Evolutionary conservation across 2,113 vertebrate genomes (phyloP).

Genomic region (Progne subis): DNA sequence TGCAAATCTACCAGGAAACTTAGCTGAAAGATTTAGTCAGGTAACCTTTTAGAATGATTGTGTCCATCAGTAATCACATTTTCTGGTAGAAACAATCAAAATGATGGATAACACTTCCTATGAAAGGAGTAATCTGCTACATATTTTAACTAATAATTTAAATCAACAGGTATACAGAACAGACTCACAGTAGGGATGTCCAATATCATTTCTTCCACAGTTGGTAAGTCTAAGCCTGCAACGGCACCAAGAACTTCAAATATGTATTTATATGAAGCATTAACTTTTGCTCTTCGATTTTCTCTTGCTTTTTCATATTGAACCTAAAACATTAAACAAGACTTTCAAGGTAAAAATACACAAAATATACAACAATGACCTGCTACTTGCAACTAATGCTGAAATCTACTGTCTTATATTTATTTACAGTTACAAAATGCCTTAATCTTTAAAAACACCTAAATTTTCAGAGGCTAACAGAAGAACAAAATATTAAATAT

Average conservation of each 20-base stretch:
- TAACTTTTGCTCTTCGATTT: constrained; percentile 68
- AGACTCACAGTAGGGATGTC: constrained; percentile 80
- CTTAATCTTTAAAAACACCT: neutral
- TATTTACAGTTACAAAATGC: neutral
- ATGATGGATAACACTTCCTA: neutral
- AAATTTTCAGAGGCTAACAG: neutral
- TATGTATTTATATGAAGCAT: constrained; percentile 77
- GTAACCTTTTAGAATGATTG: neutral
- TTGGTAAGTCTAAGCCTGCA: constrained; percentile 64
- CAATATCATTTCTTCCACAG: constrained; percentile 83
- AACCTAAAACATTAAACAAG: constrained; percentile 62
- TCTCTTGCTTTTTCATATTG: constrained; percentile 78
- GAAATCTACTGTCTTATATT: neutral
- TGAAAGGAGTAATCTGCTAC: neutral
- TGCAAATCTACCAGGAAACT: neutral
- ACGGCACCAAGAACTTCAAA: constrained; percentile 77
- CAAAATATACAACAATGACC: neutral
- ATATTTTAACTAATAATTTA: neutral
- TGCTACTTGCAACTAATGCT: neutral
- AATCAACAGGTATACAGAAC: neutral
- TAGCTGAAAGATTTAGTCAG: neutral
- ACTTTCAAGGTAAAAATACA: neutral
- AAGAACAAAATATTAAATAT: neutral
- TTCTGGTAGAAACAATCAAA: neutral
- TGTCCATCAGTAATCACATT: neutral